Percentiles rank a stretch among this genome's conserved stretches.
Conservation (phyloP, 2,888 invertebrate species). For the Petrophora chlorosata region DNA sequence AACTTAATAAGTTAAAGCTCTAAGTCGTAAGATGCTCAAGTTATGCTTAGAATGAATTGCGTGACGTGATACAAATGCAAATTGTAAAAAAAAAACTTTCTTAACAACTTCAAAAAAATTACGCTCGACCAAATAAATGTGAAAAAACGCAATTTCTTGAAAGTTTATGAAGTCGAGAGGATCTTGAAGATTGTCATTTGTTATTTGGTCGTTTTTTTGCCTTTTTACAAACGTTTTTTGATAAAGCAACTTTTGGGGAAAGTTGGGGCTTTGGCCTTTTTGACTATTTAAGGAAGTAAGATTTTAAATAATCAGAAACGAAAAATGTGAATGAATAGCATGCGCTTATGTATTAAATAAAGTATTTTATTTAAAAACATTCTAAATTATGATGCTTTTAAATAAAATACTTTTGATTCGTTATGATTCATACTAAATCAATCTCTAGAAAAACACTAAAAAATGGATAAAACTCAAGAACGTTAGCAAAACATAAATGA, state of each 20-base stretch:
- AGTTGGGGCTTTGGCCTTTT: too few relatives aligned
- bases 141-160: slow-evolving; percentile 5
- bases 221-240: slow-evolving; percentile 1
- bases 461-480: too few relatives aligned
- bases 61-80: slow-evolving; percentile 22
- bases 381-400: too few relatives aligned
- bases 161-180: slow-evolving; percentile 7
- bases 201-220: background rate
- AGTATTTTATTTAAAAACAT: too few relatives aligned
- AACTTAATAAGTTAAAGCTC: slow-evolving; percentile 6
- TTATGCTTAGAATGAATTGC: slow-evolving; percentile 15
- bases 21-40: slow-evolving; percentile 14
- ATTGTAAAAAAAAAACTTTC: slow-evolving; percentile 11
- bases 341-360: too few relatives aligned
- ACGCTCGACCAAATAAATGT: slow-evolving; percentile 5
- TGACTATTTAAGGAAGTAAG: too few relatives aligned
- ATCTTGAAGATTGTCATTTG: slow-evolving; percentile 13
- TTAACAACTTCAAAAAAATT: slow-evolving; percentile 1
- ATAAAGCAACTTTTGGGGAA: background rate
- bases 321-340: too few relatives aligned
- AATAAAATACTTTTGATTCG: too few relatives aligned
- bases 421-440: too few relatives aligned
- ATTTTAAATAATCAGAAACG: too few relatives aligned
- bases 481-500: too few relatives aligned
- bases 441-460: too few relatives aligned